Evolutionary conservation across 2,797 vertebrate genomes (phyloP).

Genomic region (Schizopygopsis pylzovi): DNA sequence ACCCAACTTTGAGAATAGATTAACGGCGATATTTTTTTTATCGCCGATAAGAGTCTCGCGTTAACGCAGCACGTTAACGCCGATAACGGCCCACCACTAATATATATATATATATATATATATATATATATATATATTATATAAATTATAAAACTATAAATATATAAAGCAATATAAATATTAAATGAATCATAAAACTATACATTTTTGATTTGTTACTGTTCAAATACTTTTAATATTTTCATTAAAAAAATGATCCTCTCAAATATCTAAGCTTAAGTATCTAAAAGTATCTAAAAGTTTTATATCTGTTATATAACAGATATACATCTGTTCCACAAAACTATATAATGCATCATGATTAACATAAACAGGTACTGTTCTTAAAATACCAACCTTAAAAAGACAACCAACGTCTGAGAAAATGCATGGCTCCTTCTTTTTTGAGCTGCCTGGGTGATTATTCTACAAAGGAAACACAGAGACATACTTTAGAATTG

Average conservation of each 20-base stretch:
- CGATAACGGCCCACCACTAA: no score
- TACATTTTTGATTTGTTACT: neutral
- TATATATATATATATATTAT: no score
- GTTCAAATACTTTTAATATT: neutral
- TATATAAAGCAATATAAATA: no score
- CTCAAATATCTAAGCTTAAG: neutral
- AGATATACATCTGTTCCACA: neutral
- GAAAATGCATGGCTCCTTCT: constrained; percentile 75
- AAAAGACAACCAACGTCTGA: constrained; percentile 80
- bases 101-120: neutral
- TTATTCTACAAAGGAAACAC: constrained; percentile 67
- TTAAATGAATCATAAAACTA: no score
- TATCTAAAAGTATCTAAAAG: no score
- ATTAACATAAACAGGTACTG: constrained; percentile 4
- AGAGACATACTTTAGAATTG: constrained; percentile 14
- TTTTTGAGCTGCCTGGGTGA: constrained; percentile 44
- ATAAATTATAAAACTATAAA: no score
- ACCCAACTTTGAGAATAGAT: no score
- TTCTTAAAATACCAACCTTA: constrained; percentile 70
- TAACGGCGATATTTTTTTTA: no score
- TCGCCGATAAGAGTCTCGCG: no score
- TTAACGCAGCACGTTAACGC: no score
- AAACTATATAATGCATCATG: neutral
- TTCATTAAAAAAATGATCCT: neutral
- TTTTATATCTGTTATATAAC: no score